A percentile compares a stretch with the other conserved stretches of the same genome.
phyloP scores from a whole-genome alignment of 2,888 invertebrate species.

The Imbricaverruca yamaguchii region DNA sequence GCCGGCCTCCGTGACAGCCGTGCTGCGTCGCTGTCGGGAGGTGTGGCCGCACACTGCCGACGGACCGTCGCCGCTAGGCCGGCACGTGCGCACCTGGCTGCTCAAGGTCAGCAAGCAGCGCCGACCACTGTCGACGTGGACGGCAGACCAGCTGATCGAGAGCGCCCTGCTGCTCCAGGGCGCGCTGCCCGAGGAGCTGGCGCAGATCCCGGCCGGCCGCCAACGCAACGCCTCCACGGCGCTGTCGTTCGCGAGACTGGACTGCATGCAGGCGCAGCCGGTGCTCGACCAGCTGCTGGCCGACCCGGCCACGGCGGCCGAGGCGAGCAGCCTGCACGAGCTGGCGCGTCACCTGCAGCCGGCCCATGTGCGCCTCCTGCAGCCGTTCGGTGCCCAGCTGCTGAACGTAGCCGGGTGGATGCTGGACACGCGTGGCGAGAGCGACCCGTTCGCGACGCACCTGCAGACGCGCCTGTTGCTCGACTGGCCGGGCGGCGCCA shows the following conservation, averaged over 20 bases:
- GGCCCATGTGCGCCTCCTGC: background rate
- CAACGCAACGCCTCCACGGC: background rate
- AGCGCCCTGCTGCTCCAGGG: background rate
- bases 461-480: background rate
- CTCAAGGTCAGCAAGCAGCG: background rate
- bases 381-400: background rate
- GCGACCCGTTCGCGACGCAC: conserved; percentile 20
- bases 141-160: background rate
- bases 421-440: background rate
- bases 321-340: background rate
- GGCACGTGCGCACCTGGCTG: conserved; percentile 1
- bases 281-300: background rate
- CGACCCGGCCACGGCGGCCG: background rate
- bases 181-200: conserved; percentile 16
- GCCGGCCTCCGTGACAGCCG: background rate
- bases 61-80: background rate
- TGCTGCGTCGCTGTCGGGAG: background rate
- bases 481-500: background rate
- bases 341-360: conserved; percentile 21
- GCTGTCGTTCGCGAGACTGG: background rate
- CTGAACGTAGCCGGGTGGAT: conserved; percentile 1
- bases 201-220: background rate
- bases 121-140: conserved; percentile 1
- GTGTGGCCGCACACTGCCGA: background rate
- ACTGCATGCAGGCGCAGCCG: conserved; percentile 14